These are phyloP conservation scores for cattle (Bos taurus) DNA, from an alignment of 2,113 vertebrate species.

Conservation along the genomic window DNA sequence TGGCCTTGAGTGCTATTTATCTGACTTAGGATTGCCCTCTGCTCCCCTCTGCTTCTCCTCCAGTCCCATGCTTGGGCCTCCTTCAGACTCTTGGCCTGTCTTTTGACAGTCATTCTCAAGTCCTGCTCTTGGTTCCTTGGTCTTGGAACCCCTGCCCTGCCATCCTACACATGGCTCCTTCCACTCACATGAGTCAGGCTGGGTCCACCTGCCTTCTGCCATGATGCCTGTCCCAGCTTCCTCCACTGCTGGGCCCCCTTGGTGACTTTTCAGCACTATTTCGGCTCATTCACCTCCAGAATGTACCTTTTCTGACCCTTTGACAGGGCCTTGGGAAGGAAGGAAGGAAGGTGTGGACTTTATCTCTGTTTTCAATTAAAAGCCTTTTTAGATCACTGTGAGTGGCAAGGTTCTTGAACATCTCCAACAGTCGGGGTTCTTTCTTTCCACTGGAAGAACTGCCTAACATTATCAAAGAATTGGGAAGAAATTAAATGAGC, in stretches of 20 bases:
- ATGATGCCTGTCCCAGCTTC: accelerated
- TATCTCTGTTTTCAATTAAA: background rate
- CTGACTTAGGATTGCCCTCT: background rate
- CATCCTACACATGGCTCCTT: background rate
- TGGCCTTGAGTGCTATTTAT: background rate
- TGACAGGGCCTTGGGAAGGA: background rate
- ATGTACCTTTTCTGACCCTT: background rate
- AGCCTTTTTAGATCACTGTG: background rate
- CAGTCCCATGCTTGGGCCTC: background rate
- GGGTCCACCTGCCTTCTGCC: background rate
- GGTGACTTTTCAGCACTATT: background rate
- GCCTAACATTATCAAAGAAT: background rate
- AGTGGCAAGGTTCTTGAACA: background rate
- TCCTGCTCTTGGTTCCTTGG: accelerated
- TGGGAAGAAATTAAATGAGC: background rate
- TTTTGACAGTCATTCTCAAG: background rate
- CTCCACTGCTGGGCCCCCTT: background rate
- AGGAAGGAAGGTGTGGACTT: background rate
- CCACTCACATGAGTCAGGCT: background rate
- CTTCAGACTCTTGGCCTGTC: background rate
- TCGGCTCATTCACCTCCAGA: no score
- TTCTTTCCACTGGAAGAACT: background rate
- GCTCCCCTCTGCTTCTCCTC: background rate
- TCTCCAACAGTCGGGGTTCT: accelerated
- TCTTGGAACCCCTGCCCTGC: background rate